A percentile compares a stretch with the other conserved stretches of the same genome.
Conservation (phyloP, 1,140 invertebrate genomes). For the Odontomachus brunneus region DNA sequence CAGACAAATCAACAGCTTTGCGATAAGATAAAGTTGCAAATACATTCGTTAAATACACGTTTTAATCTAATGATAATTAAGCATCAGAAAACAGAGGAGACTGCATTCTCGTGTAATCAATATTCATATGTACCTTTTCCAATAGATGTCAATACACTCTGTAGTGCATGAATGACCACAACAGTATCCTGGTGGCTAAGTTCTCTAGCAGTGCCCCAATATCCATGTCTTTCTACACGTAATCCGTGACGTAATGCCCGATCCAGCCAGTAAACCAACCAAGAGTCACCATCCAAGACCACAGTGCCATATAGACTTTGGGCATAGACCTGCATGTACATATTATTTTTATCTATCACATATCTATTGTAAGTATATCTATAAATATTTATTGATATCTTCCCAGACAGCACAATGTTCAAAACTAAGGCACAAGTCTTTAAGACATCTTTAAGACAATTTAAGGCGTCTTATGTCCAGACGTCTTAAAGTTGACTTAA, state of each 20-base stretch:
- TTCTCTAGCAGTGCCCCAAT: conserved; percentile 86
- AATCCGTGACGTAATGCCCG: conserved; percentile 84
- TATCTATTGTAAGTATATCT: too few relatives aligned
- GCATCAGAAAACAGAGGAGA: neutral
- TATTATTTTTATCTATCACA: conserved; percentile 16
- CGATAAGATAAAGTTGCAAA: conserved; percentile 5
- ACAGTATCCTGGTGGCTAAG: conserved; percentile 86
- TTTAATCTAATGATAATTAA: conserved; percentile 7
- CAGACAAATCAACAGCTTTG: neutral
- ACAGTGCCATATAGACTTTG: conserved; percentile 84
- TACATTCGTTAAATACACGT: neutral
- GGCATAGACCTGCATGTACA: conserved; percentile 80
- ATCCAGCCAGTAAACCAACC: conserved; percentile 85
- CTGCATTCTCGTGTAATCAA: neutral
- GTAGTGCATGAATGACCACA: conserved; percentile 83
- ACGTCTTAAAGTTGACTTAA: too few relatives aligned
- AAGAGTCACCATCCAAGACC: conserved; percentile 84
- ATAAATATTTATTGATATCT: too few relatives aligned
- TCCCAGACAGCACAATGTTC: too few relatives aligned
- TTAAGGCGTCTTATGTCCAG: too few relatives aligned
- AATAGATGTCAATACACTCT: conserved; percentile 84
- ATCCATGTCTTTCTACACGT: conserved; percentile 84
- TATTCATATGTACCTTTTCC: conserved; percentile 81
- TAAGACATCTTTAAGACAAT: too few relatives aligned
- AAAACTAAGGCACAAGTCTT: too few relatives aligned